phyloP scores from a whole-genome alignment of 1,140 invertebrate species.

The Paramacrobiotus metropolitanus region DNA sequence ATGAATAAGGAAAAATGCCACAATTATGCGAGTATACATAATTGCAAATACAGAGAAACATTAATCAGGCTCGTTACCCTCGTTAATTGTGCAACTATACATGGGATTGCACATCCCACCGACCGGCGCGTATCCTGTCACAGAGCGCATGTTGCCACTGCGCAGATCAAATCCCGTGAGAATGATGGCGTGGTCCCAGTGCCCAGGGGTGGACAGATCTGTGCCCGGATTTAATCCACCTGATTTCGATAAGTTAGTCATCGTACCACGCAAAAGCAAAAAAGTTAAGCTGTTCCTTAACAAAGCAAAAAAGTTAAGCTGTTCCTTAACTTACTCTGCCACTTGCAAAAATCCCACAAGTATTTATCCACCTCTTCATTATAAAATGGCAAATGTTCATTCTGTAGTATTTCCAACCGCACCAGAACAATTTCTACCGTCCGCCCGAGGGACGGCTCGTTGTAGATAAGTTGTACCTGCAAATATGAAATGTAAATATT shows the following conservation, averaged over 20 bases:
- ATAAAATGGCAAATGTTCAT: slow-evolving; percentile 11
- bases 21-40: too few species aligned
- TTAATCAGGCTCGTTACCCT: too few species aligned
- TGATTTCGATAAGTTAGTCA: too few species aligned
- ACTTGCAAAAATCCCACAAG: slow-evolving; percentile 21
- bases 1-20: too few species aligned
- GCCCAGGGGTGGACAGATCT: slow-evolving; percentile 17
- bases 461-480: slow-evolving; percentile 16
- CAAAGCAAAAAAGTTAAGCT: background rate
- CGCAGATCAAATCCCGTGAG: slow-evolving; percentile 19
- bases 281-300: background rate
- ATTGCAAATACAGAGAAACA: too few species aligned
- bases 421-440: slow-evolving; percentile 14
- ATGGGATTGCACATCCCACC: slow-evolving; percentile 36
- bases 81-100: slow-evolving; percentile 37
- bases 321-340: slow-evolving; percentile 16
- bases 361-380: slow-evolving; percentile 20
- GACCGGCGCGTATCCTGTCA: background rate
- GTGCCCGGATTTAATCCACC: slow-evolving; percentile 16
- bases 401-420: slow-evolving; percentile 13
- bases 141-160: slow-evolving; percentile 2
- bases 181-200: slow-evolving; percentile 31
- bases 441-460: slow-evolving; percentile 10
- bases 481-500: slow-evolving; percentile 5
- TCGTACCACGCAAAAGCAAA: too few species aligned